Evolutionary conservation across 2,113 vertebrate species (phyloP).

Genomic region (Calonectris borealis): DNA sequence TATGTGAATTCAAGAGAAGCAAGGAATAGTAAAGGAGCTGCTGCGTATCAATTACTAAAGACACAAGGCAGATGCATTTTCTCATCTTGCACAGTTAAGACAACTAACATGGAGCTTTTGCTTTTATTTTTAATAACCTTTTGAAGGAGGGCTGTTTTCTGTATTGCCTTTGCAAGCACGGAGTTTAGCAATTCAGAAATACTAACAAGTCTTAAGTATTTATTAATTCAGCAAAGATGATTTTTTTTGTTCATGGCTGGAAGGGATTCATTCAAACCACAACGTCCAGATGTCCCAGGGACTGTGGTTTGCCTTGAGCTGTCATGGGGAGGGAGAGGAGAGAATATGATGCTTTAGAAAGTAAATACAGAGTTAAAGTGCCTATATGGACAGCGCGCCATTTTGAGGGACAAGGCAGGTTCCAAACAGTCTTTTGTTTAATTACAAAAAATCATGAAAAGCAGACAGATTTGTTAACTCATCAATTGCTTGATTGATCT

Average conservation of each 20-base stretch:
- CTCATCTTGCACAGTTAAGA: not conserved
- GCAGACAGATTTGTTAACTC: not conserved
- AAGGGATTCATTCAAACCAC: not conserved
- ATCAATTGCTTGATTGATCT: not conserved
- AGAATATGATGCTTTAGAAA: not conserved
- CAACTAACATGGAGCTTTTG: not conserved
- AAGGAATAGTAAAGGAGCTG: not conserved
- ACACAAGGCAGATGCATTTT: not conserved
- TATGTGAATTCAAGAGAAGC: not conserved
- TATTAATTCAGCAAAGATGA: slow-evolving; percentile 9
- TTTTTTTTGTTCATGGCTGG: not conserved
- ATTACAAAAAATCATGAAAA: not conserved
- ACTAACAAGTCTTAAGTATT: not conserved
- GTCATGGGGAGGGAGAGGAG: not conserved
- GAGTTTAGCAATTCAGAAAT: slow-evolving; percentile 31
- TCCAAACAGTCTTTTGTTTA: not conserved
- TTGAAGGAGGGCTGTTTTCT: not conserved
- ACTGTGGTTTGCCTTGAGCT: not conserved
- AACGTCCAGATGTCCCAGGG: not conserved
- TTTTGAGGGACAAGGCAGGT: not conserved
- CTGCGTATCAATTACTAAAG: not conserved
- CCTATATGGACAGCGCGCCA: not conserved
- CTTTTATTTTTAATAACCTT: not conserved
- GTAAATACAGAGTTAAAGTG: not conserved
- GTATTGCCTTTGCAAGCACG: not conserved